Percentiles rank a stretch among this genome's conserved stretches.
Conservation (phyloP, 2,113 vertebrate species). For the Leucopternis melanops region DNA sequence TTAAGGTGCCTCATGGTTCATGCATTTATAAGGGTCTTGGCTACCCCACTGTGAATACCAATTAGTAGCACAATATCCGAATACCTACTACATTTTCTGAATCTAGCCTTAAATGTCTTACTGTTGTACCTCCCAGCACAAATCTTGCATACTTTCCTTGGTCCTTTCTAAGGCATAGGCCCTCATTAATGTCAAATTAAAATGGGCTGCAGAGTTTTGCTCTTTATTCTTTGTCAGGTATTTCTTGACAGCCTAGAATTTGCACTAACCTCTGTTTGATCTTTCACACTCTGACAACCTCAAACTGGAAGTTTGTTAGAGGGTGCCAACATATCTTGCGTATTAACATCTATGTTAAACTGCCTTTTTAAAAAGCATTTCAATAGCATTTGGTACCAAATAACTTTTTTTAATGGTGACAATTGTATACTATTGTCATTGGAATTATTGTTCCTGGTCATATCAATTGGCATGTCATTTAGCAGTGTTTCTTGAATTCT, state of each 20-base stretch:
- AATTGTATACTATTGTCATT: neutral
- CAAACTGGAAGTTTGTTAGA: neutral
- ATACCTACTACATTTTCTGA: neutral
- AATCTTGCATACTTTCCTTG: neutral
- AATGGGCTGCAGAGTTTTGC: neutral
- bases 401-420: neutral
- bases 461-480: neutral
- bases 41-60: neutral
- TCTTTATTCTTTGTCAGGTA: neutral
- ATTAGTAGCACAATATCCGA: neutral
- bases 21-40: neutral
- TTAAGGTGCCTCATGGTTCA: neutral
- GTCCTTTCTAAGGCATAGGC: neutral
- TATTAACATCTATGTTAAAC: neutral
- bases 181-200: neutral
- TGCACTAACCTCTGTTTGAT: neutral
- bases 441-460: neutral
- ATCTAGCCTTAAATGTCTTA: neutral
- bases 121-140: neutral
- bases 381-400: neutral
- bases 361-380: neutral
- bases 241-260: conserved; percentile 7
- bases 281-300: neutral
- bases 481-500: neutral
- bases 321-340: neutral